Base-by-base conservation (phyloP, 2,113 vertebrate genomes). In the Acanthochromis polyacanthus region DNA sequence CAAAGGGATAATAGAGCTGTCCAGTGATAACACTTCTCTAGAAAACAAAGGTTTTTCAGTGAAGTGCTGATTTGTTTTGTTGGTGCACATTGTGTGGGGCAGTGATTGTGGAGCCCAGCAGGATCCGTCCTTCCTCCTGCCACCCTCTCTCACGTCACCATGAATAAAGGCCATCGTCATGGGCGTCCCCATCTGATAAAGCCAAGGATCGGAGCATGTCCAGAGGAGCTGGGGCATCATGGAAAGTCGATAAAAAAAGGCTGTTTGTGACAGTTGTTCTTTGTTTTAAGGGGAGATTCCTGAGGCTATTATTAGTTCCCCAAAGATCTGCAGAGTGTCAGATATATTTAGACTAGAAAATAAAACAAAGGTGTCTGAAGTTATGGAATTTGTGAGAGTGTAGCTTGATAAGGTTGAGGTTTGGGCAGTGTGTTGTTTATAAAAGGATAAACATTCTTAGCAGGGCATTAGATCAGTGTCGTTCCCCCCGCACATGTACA, bases 261-360 rank as follows among this genome's bases (percentile, higher is more conserved):
- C 50, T 68, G 61, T 66, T 57, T 5, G 10, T 59, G 75, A 20
- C 64, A 56, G 28, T 11, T n/a, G 52, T 55, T 56, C 65, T 75
- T 82, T 91, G 83, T 84, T 89, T 83, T 82, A 17, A 85, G 17
- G 60, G 67, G 66, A 84, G 78, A 81, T 75, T 87, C 64, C 75
- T 55, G 7, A 23, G 60, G n/a, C 89, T 90, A 89, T 83, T 85
- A 78, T 90, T 90, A 90, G 83, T 80, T 51, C 53, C 1, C 28
- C 30, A 30, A 64, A 75, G 53, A 55, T 80, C 89, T 92, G 87
- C 75, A 50, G 53, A 64, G 51, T 84, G 82, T 89, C 82, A 63
- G 68, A 63, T 83, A 84, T 78, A 89, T 81, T 85, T 86, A 75
- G 81, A 55, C 55, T 46, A 11, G 68, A 78, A 80, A 59, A 65